A percentile compares a stretch with the other conserved stretches of the same genome.
Conservation (phyloP, 2,797 vertebrate species). For the Todus mexicanus region DNA sequence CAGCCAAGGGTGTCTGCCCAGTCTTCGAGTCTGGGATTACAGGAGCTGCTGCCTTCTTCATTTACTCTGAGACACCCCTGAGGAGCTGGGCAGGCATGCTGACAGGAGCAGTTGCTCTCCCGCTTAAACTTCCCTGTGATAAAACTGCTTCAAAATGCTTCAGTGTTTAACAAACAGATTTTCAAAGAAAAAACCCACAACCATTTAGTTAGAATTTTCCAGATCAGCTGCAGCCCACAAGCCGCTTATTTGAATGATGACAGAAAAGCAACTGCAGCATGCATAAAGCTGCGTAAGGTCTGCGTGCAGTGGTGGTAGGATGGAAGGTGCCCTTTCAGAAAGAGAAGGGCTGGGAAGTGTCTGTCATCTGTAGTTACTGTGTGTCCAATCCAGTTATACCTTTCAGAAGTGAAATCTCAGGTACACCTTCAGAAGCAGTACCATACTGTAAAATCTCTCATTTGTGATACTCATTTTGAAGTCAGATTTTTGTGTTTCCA, state of each 20-base stretch:
- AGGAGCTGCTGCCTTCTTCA: background rate
- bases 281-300: background rate
- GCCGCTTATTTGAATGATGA: background rate
- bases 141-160: background rate
- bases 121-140: background rate
- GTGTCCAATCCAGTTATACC: background rate
- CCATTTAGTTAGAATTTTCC: background rate
- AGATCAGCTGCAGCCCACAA: background rate
- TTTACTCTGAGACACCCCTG: fast-evolving
- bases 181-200: background rate
- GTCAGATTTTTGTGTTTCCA: background rate
- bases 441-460: background rate
- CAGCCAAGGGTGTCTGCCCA: fast-evolving
- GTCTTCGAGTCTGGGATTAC: background rate
- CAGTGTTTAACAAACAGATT: background rate
- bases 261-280: background rate
- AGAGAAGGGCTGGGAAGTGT: background rate
- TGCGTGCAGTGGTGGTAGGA: background rate
- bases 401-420: background rate
- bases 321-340: too few species aligned
- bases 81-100: too few species aligned
- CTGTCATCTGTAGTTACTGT: background rate
- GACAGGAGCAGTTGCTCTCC: background rate
- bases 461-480: background rate
- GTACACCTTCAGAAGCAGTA: background rate